Base-by-base conservation (phyloP, 2,797 vertebrate genomes). In the Hoplostethus atlanticus region DNA sequence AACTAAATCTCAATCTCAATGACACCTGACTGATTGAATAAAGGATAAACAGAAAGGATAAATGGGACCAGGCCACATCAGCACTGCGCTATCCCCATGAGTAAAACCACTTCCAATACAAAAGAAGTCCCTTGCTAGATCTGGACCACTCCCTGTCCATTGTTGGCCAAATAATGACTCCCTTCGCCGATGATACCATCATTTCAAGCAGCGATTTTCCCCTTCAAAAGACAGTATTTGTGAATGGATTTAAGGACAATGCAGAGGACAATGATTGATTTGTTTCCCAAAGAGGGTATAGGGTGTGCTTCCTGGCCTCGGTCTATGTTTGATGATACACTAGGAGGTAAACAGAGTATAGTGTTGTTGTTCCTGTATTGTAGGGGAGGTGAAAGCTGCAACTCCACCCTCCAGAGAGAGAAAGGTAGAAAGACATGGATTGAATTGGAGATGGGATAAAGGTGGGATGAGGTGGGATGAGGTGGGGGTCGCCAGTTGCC, bases 161-260 rank as follows among this genome's bases (percentile, higher is more conserved):
- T 82, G 73, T 82, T 44, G 3, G 34, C 2, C 6, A 16, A 17
- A 74, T 62, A 79, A 84, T 62, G 50, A 51, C 34, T 59, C 59
- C 63, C 46, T 67, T 66, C 48, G 6, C 61, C 4, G 65, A 55
- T 17, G 68, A 70, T 30, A 13, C 36, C 25, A 0, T 47, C 47
- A 36, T 72, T 71, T 73, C 73, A 72, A 30, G 4, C 48, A n/a
- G 44, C 5, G 50, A 21, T 53, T 64, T 62, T 17, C 60, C 34
- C 13, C 9, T 1, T 64, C 48, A 52, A 71, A 65, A 68, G 44
- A 5, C 7, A 0, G 7, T 1, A 7, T 44, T n/a, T 13, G 7
- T 71, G 52, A 80, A 78, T 70, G 52, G 52, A 62, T 7, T 2
- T 13, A 2, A 1, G 75, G 30, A 87, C 65, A 71, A 80, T 56